A percentile compares a stretch with the other conserved stretches of the same genome.
Conservation (phyloP, 2,888 invertebrate genomes). For the Smittia aterrima region DNA sequence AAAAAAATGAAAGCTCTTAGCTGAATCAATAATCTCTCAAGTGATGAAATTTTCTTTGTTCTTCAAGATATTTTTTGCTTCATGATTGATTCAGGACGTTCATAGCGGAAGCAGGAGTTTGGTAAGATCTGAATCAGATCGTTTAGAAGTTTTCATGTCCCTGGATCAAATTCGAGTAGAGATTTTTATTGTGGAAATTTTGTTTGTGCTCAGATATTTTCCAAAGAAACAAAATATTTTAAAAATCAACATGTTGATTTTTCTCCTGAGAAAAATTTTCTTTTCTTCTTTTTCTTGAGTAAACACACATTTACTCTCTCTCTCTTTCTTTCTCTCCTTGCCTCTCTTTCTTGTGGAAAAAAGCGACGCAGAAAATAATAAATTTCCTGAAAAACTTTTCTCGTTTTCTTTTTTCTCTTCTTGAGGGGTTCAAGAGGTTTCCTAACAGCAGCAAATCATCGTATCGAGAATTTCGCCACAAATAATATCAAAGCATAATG, state of each 20-base stretch:
- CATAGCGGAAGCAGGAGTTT: no score
- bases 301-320: slow-evolving; percentile 9
- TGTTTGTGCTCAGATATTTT: not conserved
- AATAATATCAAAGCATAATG: not conserved
- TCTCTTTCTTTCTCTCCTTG: no score
- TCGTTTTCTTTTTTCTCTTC: not conserved
- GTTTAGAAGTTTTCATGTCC: no score
- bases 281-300: not conserved
- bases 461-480: not conserved
- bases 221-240: not conserved
- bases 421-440: not conserved
- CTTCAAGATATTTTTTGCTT: no score
- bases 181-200: not conserved
- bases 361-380: not conserved
- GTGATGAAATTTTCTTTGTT: no score
- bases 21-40: no score
- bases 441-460: not conserved
- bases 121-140: no score
- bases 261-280: slow-evolving; percentile 7
- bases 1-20: no score
- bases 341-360: not conserved
- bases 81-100: no score
- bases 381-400: slow-evolving; percentile 1
- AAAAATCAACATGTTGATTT: slow-evolving; percentile 23
- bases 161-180: no score